Evolutionary conservation across 2,797 vertebrate species (phyloP).

Genomic region (Liasis olivaceus): DNA sequence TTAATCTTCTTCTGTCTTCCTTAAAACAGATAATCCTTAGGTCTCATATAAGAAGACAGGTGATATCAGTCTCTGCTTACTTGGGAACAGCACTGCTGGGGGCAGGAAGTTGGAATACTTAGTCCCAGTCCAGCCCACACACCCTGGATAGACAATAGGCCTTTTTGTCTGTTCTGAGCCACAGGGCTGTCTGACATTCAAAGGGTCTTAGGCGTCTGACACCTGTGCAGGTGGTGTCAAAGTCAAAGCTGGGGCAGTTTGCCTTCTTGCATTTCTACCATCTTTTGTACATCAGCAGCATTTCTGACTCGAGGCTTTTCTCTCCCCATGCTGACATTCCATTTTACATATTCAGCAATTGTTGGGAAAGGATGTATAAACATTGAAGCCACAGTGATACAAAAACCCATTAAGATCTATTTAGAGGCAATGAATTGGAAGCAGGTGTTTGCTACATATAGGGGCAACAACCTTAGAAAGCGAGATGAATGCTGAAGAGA

Average conservation of each 20-base stretch:
- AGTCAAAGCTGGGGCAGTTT: neutral
- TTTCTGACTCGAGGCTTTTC: neutral
- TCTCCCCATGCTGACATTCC: conserved; percentile 13
- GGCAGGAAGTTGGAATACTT: neutral
- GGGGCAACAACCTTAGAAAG: conserved; percentile 49
- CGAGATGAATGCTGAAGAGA: conserved; percentile 59
- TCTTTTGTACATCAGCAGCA: neutral
- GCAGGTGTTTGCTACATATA: conserved; percentile 70
- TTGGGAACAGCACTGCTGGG: too few relatives aligned
- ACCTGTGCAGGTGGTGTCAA: neutral
- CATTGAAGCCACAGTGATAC: conserved; percentile 48
- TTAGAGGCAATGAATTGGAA: conserved; percentile 68
- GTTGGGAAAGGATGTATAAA: conserved; percentile 31
- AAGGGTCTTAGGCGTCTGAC: neutral
- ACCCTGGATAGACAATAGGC: neutral
- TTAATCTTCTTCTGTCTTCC: neutral
- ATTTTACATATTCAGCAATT: conserved; percentile 38
- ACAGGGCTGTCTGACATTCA: neutral
- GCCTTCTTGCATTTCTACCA: neutral
- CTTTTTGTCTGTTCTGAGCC: neutral
- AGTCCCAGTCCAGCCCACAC: neutral
- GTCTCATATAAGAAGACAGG: neutral
- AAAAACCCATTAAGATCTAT: conserved; percentile 64
- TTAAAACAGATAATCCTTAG: neutral
- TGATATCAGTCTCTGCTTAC: neutral